phyloP scores from a whole-genome alignment of 2,113 vertebrate genomes.

The Coptodon bakossiorum region DNA sequence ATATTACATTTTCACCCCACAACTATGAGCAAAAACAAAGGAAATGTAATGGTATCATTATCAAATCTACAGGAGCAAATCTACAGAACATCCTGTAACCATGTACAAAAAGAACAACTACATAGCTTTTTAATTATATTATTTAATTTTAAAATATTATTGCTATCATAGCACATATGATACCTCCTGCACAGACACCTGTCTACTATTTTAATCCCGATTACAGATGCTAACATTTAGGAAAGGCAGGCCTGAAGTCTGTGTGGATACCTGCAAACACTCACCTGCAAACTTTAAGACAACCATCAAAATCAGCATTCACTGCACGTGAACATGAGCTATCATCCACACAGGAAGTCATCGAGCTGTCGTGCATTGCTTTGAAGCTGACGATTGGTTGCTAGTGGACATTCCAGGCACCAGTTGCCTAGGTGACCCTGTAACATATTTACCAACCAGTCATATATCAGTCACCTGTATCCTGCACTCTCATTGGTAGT shows the following conservation, averaged over 20 bases:
- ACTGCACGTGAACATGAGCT: not conserved
- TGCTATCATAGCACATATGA: not conserved
- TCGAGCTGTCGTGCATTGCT: not conserved
- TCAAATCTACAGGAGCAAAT: not conserved
- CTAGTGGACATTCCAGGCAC: not conserved
- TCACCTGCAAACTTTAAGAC: not conserved
- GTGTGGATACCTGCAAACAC: not conserved
- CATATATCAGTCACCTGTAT: not conserved
- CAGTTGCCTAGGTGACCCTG: not conserved
- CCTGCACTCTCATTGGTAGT: not conserved
- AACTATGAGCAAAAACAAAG: not conserved
- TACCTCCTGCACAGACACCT: not conserved
- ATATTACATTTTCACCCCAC: not conserved
- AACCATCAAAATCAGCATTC: not conserved
- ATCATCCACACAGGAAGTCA: not conserved
- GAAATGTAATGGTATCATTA: not conserved
- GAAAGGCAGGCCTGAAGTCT: not conserved
- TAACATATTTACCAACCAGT: not conserved
- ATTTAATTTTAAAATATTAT: not conserved
- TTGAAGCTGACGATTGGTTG: not conserved
- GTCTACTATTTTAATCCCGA: rapidly evolving
- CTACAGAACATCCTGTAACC: not conserved
- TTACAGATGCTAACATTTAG: not conserved
- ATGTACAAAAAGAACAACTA: not conserved
- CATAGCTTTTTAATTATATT: not conserved